phyloP scores from a whole-genome alignment of 2,797 vertebrate genomes.

The Spinus olivaceus region DNA sequence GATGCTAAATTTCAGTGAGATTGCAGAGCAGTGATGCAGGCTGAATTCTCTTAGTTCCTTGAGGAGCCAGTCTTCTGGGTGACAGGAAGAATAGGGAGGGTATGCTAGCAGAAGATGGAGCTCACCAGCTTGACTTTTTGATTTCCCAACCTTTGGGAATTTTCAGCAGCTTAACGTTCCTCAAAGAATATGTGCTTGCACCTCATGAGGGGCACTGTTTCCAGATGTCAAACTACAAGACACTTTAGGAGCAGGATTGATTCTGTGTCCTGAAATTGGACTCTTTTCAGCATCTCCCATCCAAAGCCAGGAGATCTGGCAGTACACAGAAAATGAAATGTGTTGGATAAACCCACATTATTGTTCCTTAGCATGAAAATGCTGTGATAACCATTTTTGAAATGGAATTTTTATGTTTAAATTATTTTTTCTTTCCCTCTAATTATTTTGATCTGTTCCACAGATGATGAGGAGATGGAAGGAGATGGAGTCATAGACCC shows the following conservation, averaged over 20 bases:
- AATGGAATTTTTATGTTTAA: not conserved
- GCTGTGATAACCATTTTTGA: not conserved
- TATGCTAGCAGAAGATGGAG: not conserved
- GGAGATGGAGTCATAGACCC: slow-evolving; percentile 92
- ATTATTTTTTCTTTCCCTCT: not conserved
- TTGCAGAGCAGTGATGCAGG: not conserved
- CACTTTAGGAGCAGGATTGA: not conserved
- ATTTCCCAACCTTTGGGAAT: not conserved
- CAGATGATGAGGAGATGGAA: slow-evolving; percentile 95
- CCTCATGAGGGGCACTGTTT: not conserved
- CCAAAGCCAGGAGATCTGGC: not conserved
- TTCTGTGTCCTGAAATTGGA: not conserved
- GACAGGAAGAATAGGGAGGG: not conserved
- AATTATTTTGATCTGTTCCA: slow-evolving; percentile 17
- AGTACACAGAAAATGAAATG: not conserved
- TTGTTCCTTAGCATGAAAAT: not conserved
- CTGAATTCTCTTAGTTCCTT: not conserved
- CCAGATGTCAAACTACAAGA: not conserved
- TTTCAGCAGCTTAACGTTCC: not conserved
- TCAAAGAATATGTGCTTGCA: not conserved
- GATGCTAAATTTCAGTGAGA: not conserved
- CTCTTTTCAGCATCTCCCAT: not conserved
- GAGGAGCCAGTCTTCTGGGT: not conserved
- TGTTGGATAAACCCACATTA: not conserved
- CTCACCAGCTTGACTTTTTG: not conserved